Conservation (phyloP, 2,113 vertebrate genomes). For the Larimichthys polyactis region DNA sequence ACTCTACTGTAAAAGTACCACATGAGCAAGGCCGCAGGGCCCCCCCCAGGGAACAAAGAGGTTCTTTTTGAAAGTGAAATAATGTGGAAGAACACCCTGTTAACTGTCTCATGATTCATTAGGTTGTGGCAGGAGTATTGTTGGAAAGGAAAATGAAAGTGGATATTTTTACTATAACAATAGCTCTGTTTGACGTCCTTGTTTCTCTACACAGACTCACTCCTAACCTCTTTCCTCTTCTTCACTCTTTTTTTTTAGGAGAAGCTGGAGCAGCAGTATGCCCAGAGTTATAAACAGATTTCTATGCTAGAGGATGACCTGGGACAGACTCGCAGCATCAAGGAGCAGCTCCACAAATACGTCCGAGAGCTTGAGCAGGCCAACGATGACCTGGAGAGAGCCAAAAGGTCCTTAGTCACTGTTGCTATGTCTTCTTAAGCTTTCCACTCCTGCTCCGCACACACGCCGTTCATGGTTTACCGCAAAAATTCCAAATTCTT, state of each 20-base stretch:
- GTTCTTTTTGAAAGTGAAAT: conserved; percentile 40
- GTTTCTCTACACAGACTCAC: neutral
- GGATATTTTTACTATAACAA: neutral
- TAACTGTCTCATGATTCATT: conserved; percentile 5
- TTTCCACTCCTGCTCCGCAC: no score
- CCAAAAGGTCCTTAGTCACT: conserved; percentile 88
- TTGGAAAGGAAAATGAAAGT: neutral
- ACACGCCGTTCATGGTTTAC: no score
- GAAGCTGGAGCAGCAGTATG: conserved; percentile 96
- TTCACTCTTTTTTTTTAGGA: conserved; percentile 83
- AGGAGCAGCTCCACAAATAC: conserved; percentile 98
- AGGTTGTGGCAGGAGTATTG: neutral
- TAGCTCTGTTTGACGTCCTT: neutral
- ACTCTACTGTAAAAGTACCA: conserved; percentile 5
- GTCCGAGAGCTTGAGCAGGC: conserved; percentile 97
- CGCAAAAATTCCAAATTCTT: no score
- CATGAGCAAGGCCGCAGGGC: neutral
- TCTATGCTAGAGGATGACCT: conserved; percentile 95
- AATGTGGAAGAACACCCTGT: conserved; percentile 18
- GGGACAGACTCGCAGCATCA: conserved; percentile 94
- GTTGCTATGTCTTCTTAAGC: no score
- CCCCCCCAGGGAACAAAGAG: conserved; percentile 15
- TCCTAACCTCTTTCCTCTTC: neutral
- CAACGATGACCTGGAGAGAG: conserved; percentile 98
- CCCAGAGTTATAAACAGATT: conserved; percentile 98